Base-by-base conservation (phyloP, 2,888 invertebrate species). In the Pristionchus exspectatus region DNA sequence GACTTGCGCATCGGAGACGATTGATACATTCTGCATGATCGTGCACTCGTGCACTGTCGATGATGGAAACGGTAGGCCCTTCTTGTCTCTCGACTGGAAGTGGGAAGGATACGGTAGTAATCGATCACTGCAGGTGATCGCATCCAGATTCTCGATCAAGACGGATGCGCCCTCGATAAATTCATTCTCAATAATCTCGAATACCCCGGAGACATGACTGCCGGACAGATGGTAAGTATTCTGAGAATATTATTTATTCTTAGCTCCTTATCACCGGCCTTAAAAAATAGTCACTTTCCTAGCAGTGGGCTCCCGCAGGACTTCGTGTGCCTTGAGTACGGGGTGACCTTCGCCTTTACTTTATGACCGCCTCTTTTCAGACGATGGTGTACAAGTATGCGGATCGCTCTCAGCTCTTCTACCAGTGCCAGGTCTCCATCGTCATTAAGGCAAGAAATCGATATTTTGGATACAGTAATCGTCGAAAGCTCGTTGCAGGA, bases 301-400 rank as follows among this genome's bases (percentile, higher is more conserved):
- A n/a, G n/a, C n/a, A n/a, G n/a, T n/a, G n/a, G n/a, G n/a, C n/a
- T n/a, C n/a, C n/a, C n/a, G n/a, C n/a, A n/a, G n/a, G n/a, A n/a
- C n/a, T n/a, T n/a, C n/a, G n/a, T n/a, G n/a, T n/a, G n/a, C n/a
- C n/a, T n/a, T n/a, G n/a, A n/a, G n/a, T n/a, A n/a, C n/a, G n/a
- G n/a, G n/a, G n/a, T n/a, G n/a, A n/a, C n/a, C n/a, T n/a, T n/a
- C n/a, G n/a, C n/a, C n/a, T n/a, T n/a, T n/a, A n/a, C n/a, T n/a
- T n/a, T n/a, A n/a, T n/a, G n/a, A n/a, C n/a, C 3, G 16, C n/a
- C 30, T 10, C 10, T 38, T 24, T 69, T 74, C 94, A 95, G 90
- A 94, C 95, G 89, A 95, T 95, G 94, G 95, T 95, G 77, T 95
- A 95, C 94, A 95, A 95, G 88, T 95, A 94, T 90, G 95, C 95